phyloP scores from a whole-genome alignment of 1,140 invertebrate species.

The Pseudomyrmex concolor region DNA sequence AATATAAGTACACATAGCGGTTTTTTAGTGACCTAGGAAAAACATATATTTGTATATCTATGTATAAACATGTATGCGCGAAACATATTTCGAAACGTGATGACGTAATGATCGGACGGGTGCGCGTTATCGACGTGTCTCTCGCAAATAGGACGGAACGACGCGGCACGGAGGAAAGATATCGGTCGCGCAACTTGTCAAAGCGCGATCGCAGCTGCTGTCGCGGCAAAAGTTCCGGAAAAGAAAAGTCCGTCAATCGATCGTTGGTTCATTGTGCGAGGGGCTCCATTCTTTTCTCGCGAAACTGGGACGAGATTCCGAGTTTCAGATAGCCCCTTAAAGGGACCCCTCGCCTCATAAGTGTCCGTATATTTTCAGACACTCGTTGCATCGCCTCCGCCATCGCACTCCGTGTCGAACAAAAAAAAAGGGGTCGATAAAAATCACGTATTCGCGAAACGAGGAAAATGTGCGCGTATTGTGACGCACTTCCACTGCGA shows the following conservation, averaged over 20 bases:
- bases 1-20: background rate
- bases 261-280: constrained; percentile 59
- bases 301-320: constrained; percentile 60
- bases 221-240: constrained; percentile 30
- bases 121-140: background rate
- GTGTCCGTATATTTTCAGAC: constrained; percentile 41
- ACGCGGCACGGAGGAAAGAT: background rate
- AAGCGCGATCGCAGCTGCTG: constrained; percentile 44
- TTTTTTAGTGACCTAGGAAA: background rate
- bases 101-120: background rate
- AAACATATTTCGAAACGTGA: background rate
- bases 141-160: constrained; percentile 19
- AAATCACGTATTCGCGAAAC: constrained; percentile 33
- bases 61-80: background rate
- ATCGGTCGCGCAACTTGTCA: constrained; percentile 32
- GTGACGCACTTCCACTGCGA: background rate
- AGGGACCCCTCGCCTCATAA: constrained; percentile 6
- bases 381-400: background rate
- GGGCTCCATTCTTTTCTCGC: constrained; percentile 31
- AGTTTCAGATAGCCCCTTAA: constrained; percentile 56
- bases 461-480: background rate
- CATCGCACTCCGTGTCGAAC: background rate
- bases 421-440: constrained; percentile 31
- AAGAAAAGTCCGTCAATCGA: constrained; percentile 65
- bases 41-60: too few relatives aligned